A percentile compares a stretch with the other conserved stretches of the same genome.
phyloP scores from a whole-genome alignment of 1,140 invertebrate species.

The Mizuhopecten yessoensis region DNA sequence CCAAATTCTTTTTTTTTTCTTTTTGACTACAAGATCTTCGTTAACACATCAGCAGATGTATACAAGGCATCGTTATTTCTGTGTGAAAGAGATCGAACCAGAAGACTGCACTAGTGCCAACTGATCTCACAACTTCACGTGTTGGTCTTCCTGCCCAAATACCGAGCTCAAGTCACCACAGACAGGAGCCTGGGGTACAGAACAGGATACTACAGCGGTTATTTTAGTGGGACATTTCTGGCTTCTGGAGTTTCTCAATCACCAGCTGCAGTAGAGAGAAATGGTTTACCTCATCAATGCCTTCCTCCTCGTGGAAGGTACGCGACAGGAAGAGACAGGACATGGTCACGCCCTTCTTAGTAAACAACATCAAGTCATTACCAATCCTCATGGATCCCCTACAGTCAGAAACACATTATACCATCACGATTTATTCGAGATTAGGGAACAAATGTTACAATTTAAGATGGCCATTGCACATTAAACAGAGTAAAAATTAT shows the following conservation, averaged over 20 bases:
- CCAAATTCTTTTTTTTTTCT: no score
- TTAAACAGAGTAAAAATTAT: no score
- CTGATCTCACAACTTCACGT: conserved; percentile 37
- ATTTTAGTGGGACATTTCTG: no score
- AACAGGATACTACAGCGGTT: no score
- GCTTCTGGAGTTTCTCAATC: no score
- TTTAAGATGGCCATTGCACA: no score
- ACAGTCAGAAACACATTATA: conserved; percentile 61
- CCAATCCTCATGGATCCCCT: conserved; percentile 84
- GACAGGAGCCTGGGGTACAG: not conserved
- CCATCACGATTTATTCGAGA: no score
- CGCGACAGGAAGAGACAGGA: conserved; percentile 83
- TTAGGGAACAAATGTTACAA: no score
- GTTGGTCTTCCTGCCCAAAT: not conserved
- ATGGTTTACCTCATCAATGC: conserved; percentile 81
- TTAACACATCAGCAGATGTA: no score
- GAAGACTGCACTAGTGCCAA: not conserved
- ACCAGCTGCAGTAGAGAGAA: not conserved
- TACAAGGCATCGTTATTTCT: no score
- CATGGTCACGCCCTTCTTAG: conserved; percentile 81
- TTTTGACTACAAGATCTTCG: no score
- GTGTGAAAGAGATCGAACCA: conserved; percentile 37
- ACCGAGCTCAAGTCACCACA: conserved; percentile 26
- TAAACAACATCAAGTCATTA: conserved; percentile 84
- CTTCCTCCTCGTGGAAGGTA: conserved; percentile 83